Percentiles rank a stretch among this genome's conserved stretches.
Evolutionary conservation across 2,797 vertebrate species (phyloP).

Genomic region (Natrix natrix): DNA sequence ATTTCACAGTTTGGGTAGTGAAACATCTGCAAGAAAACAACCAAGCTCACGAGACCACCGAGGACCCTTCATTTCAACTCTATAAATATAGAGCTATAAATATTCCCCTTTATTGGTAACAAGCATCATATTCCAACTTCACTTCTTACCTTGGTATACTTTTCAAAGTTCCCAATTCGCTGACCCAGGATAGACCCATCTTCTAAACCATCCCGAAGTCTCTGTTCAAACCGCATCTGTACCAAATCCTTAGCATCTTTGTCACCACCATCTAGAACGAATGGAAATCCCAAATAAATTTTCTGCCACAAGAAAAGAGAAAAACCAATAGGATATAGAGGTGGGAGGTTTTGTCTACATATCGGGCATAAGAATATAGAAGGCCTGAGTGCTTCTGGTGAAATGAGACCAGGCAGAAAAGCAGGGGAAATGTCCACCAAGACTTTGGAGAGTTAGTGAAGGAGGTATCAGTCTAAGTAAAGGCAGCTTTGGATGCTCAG

Average conservation of each 20-base stretch:
- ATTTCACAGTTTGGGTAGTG: no score
- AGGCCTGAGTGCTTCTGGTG: not conserved
- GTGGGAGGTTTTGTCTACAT: not conserved
- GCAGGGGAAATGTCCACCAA: not conserved
- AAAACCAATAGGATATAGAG: not conserved
- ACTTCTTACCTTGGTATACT: constrained; percentile 83
- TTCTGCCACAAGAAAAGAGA: constrained; percentile 11
- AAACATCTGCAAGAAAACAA: no score
- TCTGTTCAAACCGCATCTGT: constrained; percentile 84
- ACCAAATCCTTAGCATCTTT: constrained; percentile 91
- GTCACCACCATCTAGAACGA: constrained; percentile 83
- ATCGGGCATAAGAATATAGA: not conserved
- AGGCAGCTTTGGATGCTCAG: not conserved
- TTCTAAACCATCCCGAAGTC: constrained; percentile 82
- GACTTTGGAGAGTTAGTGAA: not conserved
- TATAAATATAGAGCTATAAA: no score
- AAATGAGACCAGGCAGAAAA: not conserved
- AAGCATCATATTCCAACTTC: not conserved
- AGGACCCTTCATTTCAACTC: no score
- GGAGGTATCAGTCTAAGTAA: not conserved
- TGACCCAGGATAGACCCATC: constrained; percentile 63
- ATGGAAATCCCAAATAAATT: constrained; percentile 9
- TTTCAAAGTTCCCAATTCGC: constrained; percentile 89
- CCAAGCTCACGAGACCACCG: no score
- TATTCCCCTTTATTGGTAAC: no score